Evolutionary conservation across 2,797 vertebrate genomes (phyloP), one percentile per base, ranked within the genome.

Genomic region (Phaenicophaeus curvirostris): DNA sequence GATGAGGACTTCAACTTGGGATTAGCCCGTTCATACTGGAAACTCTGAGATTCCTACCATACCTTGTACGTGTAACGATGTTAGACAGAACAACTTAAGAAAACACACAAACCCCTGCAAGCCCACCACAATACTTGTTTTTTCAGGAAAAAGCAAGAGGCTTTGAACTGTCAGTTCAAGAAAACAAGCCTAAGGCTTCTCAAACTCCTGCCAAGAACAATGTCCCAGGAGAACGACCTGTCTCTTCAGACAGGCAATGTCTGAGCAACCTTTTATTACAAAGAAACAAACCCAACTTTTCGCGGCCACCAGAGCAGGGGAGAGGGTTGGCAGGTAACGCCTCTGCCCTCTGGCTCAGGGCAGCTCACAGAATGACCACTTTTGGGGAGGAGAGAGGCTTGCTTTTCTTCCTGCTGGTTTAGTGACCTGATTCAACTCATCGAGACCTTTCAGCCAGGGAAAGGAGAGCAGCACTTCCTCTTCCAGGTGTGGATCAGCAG

Each of bases 231-330:
- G 71, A 58, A 57, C 42, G 11, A 94, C 8, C 23, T 28, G 81
- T 13, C 41, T 68, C 19, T 48, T 72, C 42, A 62, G 33, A 44
- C 14, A 21, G 13, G 24, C 7, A 9, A 10, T 6, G 12, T 74
- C 42, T 8, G 41, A 85, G 27, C 17, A 17, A 61, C 10, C 15
- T 42, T n/a, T 57, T 39, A 21, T 39, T 46, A 17, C 30, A 78
- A 39, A 39, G 39, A 39, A 68, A 79, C 2, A 2, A 90, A 75
- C 28, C 8, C 68, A 85, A 79, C 79, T 74, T 55, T 53, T 58
- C 69, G 35, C 0, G 0, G 65, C 14, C 58, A 75, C 13, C 24
- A 16, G 9, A 44, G 42, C 0, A 30, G 21, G 31, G 15, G 41
- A 42, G 51, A 61, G 28, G 23, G 13, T 4, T 3, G 16, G 25